These are phyloP conservation scores for Polydesmus complanatus DNA, from an alignment of 2,888 invertebrate genomes.

Conservation along the genomic window DNA sequence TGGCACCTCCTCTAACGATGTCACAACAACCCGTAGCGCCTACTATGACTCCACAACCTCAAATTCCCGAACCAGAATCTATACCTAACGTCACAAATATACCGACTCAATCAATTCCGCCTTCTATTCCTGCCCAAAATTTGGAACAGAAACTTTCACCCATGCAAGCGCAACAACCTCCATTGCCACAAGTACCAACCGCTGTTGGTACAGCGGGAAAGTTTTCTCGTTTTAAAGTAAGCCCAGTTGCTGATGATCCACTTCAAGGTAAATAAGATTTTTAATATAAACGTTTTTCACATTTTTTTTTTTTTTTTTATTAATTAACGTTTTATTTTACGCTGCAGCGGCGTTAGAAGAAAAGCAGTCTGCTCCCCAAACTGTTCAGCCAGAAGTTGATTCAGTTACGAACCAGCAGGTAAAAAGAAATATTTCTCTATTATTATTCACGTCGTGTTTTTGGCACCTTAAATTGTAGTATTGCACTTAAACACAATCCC, in stretches of 20 bases:
- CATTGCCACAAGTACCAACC: slow-evolving; percentile 20
- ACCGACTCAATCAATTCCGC: slow-evolving; percentile 14
- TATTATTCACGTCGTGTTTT: too few relatives aligned
- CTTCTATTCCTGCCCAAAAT: slow-evolving; percentile 10
- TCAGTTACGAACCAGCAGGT: neutral
- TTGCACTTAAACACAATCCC: too few relatives aligned
- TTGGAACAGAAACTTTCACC: slow-evolving; percentile 1
- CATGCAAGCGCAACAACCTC: neutral
- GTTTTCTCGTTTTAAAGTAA: slow-evolving; percentile 40
- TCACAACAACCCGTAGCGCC: neutral
- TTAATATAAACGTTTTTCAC: too few relatives aligned
- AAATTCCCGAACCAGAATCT: neutral
- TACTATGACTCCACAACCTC: neutral
- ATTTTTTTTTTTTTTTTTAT: too few relatives aligned
- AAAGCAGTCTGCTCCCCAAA: neutral
- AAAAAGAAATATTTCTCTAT: too few relatives aligned
- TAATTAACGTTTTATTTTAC: too few relatives aligned
- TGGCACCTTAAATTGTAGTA: too few relatives aligned
- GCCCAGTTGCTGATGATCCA: slow-evolving; percentile 31
- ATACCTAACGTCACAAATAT: neutral
- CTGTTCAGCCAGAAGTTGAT: neutral
- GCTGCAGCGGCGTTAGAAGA: neutral
- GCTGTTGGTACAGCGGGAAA: slow-evolving; percentile 23
- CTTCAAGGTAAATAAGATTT: slow-evolving; percentile 13
- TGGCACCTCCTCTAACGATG: neutral